phyloP scores from a whole-genome alignment of 2,797 vertebrate genomes.

The Microcaecilia unicolor region DNA sequence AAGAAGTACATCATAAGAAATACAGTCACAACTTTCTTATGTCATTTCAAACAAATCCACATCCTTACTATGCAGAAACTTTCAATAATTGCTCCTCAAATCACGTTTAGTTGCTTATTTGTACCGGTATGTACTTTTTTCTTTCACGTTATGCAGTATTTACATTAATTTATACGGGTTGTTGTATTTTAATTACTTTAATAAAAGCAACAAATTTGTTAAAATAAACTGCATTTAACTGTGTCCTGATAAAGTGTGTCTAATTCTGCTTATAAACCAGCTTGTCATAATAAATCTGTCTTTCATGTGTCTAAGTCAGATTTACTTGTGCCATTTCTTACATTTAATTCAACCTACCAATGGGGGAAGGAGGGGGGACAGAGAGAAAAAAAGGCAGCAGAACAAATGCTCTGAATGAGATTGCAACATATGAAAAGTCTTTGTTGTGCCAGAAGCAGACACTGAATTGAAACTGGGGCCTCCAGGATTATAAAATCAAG shows the following conservation, averaged over 20 bases:
- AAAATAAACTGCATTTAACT: slow-evolving; percentile 67
- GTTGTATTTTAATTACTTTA: too few relatives aligned
- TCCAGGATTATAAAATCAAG: slow-evolving; percentile 36
- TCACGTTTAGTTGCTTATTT: too few relatives aligned
- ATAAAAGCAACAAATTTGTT: too few relatives aligned
- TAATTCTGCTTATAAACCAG: slow-evolving; percentile 69
- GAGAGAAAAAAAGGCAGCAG: slow-evolving; percentile 52
- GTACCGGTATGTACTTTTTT: too few relatives aligned
- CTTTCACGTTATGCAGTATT: too few relatives aligned
- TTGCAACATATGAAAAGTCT: slow-evolving; percentile 48
- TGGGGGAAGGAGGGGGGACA: too few relatives aligned
- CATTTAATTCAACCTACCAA: slow-evolving; percentile 62
- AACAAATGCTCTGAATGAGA: slow-evolving; percentile 59
- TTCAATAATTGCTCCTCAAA: too few relatives aligned
- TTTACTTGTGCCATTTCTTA: slow-evolving; percentile 69
- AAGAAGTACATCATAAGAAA: too few relatives aligned
- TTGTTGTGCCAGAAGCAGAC: slow-evolving; percentile 41
- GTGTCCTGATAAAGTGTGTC: slow-evolving; percentile 72
- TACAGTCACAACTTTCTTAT: too few relatives aligned
- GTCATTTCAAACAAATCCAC: too few relatives aligned
- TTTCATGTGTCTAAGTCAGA: slow-evolving; percentile 66
- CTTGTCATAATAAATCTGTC: slow-evolving; percentile 74
- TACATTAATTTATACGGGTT: too few relatives aligned
- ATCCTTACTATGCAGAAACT: too few relatives aligned
- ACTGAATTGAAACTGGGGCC: slow-evolving; percentile 26